Evolutionary conservation across 2,797 vertebrate genomes (phyloP).

Genomic region (Diplodus puntazzo): DNA sequence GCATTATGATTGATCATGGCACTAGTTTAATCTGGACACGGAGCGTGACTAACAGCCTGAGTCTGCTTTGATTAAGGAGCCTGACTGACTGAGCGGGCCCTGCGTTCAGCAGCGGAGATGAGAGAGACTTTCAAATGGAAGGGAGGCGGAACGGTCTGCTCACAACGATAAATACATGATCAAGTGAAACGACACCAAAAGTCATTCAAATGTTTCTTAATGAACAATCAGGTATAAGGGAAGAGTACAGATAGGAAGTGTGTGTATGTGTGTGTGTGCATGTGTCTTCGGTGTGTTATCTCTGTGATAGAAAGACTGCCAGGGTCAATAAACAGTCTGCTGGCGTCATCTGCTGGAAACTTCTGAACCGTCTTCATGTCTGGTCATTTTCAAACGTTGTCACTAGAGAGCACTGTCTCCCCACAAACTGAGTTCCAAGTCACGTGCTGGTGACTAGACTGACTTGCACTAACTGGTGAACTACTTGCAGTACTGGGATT

Average conservation of each 20-base stretch:
- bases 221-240: neutral
- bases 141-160: constrained; percentile 13
- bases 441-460: no score
- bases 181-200: constrained; percentile 7
- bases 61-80: constrained; percentile 52
- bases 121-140: constrained; percentile 24
- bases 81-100: constrained; percentile 29
- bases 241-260: neutral
- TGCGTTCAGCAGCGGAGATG: constrained; percentile 28
- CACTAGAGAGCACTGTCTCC: constrained; percentile 59
- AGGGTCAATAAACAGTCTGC: constrained; percentile 35
- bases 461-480: neutral
- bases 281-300: neutral
- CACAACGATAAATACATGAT: constrained; percentile 22
- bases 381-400: neutral
- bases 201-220: constrained; percentile 4
- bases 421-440: constrained; percentile 1
- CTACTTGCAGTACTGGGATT: neutral
- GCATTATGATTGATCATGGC: constrained; percentile 52
- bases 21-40: constrained; percentile 48
- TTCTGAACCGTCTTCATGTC: neutral
- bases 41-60: constrained; percentile 47
- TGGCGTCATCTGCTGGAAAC: constrained; percentile 72
- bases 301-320: neutral
- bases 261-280: neutral